Conservation (phyloP, 2,888 invertebrate genomes). For the Phortica magna region DNA sequence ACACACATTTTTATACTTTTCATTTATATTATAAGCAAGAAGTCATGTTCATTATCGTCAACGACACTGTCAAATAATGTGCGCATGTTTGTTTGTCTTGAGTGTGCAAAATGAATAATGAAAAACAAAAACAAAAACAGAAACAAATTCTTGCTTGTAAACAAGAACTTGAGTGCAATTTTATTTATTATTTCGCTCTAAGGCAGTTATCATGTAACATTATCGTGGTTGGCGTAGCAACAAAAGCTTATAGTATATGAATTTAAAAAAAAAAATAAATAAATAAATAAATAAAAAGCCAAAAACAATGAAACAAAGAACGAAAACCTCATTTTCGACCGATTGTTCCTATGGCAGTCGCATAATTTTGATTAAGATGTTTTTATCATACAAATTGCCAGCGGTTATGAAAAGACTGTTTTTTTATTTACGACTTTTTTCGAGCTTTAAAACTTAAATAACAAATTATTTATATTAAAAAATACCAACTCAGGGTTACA, state of each 20-base stretch:
- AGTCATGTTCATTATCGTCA: too few species aligned
- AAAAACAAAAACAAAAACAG: neutral
- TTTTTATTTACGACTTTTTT: too few species aligned
- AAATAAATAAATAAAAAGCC: neutral
- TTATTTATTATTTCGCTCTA: neutral
- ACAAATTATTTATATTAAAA: too few species aligned
- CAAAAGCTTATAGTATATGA: neutral
- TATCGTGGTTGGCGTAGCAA: neutral
- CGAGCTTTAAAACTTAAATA: too few species aligned
- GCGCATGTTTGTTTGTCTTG: neutral
- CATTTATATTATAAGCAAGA: too few species aligned
- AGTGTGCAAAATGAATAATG: neutral
- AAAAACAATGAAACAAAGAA: too few species aligned
- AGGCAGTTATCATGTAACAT: slow-evolving; percentile 20
- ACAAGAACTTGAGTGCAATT: slow-evolving; percentile 16
- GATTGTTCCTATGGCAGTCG: too few species aligned
- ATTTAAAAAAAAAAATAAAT: neutral
- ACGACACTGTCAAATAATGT: neutral
- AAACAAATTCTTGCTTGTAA: neutral
- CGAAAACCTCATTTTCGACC: too few species aligned
- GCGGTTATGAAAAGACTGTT: too few species aligned
- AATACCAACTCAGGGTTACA: too few species aligned
- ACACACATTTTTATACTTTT: neutral
- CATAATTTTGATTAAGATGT: too few species aligned
- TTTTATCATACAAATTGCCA: too few species aligned